Base-by-base conservation (phyloP, 2,113 vertebrate species). In the Silurus asotus region DNA sequence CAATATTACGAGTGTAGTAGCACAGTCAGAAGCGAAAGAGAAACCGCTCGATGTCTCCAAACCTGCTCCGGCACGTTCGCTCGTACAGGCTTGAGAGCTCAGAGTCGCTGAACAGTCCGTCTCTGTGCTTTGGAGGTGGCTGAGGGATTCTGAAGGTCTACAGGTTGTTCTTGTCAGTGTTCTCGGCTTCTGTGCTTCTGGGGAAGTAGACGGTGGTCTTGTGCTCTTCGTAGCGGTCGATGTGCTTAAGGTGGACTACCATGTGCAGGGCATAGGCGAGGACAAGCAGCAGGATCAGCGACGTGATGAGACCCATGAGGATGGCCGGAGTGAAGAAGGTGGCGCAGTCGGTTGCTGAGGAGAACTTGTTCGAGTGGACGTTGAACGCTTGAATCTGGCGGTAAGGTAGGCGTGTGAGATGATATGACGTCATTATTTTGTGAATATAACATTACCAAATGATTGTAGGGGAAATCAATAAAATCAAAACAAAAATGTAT, bases 351-450 rank as follows among this genome's bases (percentile, higher is more conserved):
- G 94, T 96, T 82, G 96, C 95, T 0, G 96, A 95, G 0, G 96
- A 94, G 92, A 99, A 99, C 86, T 95, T 96, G 81, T 94, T 94
- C 0, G 95, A 96, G 84, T 95, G 93, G 74, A 97, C 90, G n/a
- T 97, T 93, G 92, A 99, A 99, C 59, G 96, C 97, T 93, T 99
- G 98, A 91, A 99, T 98, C 98, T 99, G 92, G 17, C 20, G 45
- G 89, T 69, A 91, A 82, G 37, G 51, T 55, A 49, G 10, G 62
- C n/a, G 17, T 15, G 76, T 0, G 55, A 58, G 55, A 58, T 61
- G 55, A 61, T 19, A 28, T 25, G 1, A 76, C 23, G 3, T 37
- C 37, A 37, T 37, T 37, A 37, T 37, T 37, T 37, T 37, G 37
- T 37, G 37, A 37, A 37, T 37, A 37, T 37, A 37, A 37, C 37